Evolutionary conservation across 2,113 vertebrate species (phyloP), one percentile per base, ranked within the genome.

Genomic region (Accipiter virgatus): DNA sequence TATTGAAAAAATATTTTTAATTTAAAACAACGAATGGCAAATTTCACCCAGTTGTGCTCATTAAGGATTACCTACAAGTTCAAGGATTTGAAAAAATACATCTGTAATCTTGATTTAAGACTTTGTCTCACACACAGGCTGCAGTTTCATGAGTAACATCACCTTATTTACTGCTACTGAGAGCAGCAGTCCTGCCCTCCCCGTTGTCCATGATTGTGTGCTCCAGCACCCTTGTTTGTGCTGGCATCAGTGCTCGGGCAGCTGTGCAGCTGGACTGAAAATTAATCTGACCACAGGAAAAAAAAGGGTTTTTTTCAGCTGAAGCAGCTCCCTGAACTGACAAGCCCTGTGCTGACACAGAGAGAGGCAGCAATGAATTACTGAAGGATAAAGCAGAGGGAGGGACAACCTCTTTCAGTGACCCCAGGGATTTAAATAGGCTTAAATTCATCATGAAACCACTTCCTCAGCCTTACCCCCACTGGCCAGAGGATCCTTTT

Each of bases 231-330:
- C 89, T 96, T 94, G 84, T 91, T 96, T 96, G 91, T 59, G 84
- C 86, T 96, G 94, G 91, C 95, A 95, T 87, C 86, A 72, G 83
- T 56, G 87, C 86, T 75, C 1, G 9, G 95, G 93, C 91, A 96
- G 95, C 94, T 95, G 93, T 75, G 84, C 91, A 84, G 91, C 89
- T 87, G 91, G 73, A 91, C 91, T 90, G 89, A 87, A 96, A 94
- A 95, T 87, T 93, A 96, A 95, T 96, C 95, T 95, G 89, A 72
- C 56, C 73, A 68, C n/a, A 86, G n/a, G 21, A 80, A 83, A 94
- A 93, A 92, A 50, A 12, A 1, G 0, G 0, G 1, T 7, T 31
- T 59, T 75, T 81, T 80, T 62, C 29, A 91, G 73, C 61, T 73
- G 94, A 94, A 96, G 81, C 87, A 95, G 78, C 78, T 96, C 86